Conservation (phyloP, 92 coral and sea anemone species). For the Nematostella vectensis region DNA sequence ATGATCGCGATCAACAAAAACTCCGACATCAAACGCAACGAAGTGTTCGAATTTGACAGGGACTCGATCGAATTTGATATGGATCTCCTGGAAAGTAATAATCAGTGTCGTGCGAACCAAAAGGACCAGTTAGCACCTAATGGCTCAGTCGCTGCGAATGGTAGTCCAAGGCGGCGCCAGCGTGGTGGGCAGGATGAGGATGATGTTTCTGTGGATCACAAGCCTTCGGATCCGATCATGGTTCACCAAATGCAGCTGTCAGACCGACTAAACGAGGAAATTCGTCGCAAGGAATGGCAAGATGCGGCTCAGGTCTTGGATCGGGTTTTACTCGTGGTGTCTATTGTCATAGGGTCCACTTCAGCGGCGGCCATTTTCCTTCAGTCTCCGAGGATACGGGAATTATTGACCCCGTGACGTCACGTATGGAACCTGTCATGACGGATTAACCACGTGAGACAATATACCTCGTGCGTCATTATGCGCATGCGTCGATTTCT, state of each 20-base stretch:
- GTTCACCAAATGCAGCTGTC: slow-evolving; percentile 27
- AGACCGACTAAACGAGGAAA: slow-evolving; percentile 46
- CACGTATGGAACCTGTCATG: no score
- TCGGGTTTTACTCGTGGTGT: slow-evolving; percentile 67
- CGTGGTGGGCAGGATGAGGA: slow-evolving; percentile 54
- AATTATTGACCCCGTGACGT: slow-evolving; percentile 60
- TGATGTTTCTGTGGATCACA: slow-evolving; percentile 21
- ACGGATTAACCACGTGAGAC: no score
- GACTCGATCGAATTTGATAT: slow-evolving; percentile 79
- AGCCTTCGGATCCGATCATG: slow-evolving; percentile 25
- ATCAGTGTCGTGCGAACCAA: slow-evolving; percentile 24
- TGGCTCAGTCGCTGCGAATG: slow-evolving; percentile 55
- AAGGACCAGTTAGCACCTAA: slow-evolving; percentile 73
- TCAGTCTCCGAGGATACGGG: slow-evolving; percentile 79
- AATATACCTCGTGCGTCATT: no score
- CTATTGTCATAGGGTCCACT: slow-evolving; percentile 62
- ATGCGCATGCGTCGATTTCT: no score
- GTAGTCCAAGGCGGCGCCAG: slow-evolving; percentile 32
- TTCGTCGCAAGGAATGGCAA: slow-evolving; percentile 75
- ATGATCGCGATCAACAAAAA: slow-evolving; percentile 39
- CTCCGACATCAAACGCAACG: slow-evolving; percentile 57
- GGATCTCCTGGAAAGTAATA: slow-evolving; percentile 50
- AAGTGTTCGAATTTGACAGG: slow-evolving; percentile 58
- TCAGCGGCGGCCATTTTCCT: slow-evolving; percentile 80
- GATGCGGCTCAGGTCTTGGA: slow-evolving; percentile 81